A percentile compares a stretch with the other conserved stretches of the same genome.
These are phyloP conservation scores for Hypotaenidia philippensis DNA, from an alignment of 2,797 vertebrate genomes.

Conservation along the genomic window DNA sequence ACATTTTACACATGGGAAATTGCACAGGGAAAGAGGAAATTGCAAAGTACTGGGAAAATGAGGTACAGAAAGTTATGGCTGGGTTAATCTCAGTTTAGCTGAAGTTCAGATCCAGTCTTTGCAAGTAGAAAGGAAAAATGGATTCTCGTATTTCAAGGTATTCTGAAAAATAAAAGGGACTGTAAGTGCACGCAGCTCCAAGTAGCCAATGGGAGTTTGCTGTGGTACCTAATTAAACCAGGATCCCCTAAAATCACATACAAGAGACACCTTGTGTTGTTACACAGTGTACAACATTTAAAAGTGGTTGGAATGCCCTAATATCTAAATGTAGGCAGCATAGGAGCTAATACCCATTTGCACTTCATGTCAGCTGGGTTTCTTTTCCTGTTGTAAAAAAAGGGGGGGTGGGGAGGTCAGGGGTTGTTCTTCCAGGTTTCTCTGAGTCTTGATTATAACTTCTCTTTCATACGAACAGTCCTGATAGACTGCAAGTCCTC, in stretches of 20 bases:
- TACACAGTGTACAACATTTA: neutral
- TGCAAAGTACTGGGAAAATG: neutral
- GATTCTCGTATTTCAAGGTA: neutral
- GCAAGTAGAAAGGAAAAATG: neutral
- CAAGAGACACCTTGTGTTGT: neutral
- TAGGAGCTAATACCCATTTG: neutral
- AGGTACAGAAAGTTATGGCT: neutral
- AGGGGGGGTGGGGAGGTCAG: rapidly evolving
- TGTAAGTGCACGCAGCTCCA: neutral
- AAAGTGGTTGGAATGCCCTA: neutral
- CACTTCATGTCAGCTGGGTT: neutral
- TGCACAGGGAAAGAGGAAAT: neutral
- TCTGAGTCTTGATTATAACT: neutral
- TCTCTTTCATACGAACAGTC: neutral
- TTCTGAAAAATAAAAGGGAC: neutral
- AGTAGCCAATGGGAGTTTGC: neutral
- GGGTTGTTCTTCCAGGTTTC: neutral
- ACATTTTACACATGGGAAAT: neutral
- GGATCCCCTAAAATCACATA: neutral
- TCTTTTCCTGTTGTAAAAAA: neutral
- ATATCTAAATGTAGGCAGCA: neutral
- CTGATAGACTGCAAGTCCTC: neutral
- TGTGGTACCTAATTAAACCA: neutral
- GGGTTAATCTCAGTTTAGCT: neutral
- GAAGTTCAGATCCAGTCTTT: neutral